phyloP scores from a whole-genome alignment of 2,797 vertebrate species.

The Serranus cabrilla region DNA sequence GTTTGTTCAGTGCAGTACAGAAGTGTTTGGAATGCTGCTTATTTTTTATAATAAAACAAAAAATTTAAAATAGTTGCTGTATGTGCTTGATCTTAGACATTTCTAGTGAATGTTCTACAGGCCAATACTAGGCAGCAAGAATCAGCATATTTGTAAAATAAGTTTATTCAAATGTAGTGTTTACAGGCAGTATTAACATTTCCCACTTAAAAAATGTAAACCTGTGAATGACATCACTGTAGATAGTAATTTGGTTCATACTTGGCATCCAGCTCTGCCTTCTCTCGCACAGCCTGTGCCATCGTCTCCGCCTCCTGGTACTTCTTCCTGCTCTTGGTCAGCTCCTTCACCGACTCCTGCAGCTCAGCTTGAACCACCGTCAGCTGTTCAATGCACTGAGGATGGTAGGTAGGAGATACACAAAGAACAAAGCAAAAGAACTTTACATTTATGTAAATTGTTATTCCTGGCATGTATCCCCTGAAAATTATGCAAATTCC shows the following conservation, averaged over 20 bases:
- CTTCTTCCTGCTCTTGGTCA: conserved; percentile 97
- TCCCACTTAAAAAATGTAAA: not conserved
- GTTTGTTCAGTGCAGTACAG: too few relatives aligned
- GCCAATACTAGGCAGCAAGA: too few relatives aligned
- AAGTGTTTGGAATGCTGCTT: too few relatives aligned
- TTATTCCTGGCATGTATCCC: not conserved
- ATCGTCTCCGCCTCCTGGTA: conserved; percentile 97
- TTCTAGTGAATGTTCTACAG: too few relatives aligned
- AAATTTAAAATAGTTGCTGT: too few relatives aligned
- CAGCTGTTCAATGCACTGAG: conserved; percentile 94
- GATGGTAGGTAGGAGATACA: not conserved
- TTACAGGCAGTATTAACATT: not conserved
- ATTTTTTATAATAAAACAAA: too few relatives aligned
- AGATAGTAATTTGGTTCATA: conserved; percentile 72
- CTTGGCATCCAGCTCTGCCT: conserved; percentile 97
- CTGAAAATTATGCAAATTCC: conserved; percentile 32
- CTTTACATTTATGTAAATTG: conserved; percentile 25
- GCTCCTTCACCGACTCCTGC: conserved; percentile 96
- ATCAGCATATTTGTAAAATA: not conserved
- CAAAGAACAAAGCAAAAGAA: not conserved
- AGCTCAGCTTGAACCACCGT: conserved; percentile 94
- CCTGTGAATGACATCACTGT: not conserved
- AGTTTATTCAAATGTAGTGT: not conserved
- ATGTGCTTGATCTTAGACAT: too few relatives aligned
- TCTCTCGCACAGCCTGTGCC: conserved; percentile 95